Evolutionary conservation across 2,888 invertebrate species (phyloP).

Genomic region (Tetrapedia diversipes): DNA sequence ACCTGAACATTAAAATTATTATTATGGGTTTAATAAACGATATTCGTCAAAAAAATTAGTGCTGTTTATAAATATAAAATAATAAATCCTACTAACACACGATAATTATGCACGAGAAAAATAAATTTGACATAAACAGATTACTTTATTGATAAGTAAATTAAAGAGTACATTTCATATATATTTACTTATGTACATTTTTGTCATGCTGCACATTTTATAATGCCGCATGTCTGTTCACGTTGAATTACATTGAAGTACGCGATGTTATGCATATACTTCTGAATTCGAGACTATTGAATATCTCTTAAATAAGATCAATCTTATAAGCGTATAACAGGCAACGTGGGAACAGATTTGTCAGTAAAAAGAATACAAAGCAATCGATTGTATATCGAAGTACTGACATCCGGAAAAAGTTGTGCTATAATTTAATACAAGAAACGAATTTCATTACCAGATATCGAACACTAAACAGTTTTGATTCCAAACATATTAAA

Average conservation of each 20-base stretch:
- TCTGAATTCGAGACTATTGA: conserved; percentile 24
- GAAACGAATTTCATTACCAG: conserved; percentile 1
- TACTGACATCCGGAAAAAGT: conserved; percentile 22
- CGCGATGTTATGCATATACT: conserved; percentile 44
- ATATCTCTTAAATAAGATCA: conserved; percentile 38
- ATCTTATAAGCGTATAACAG: conserved; percentile 29
- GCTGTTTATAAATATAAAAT: conserved; percentile 15
- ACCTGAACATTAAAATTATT: conserved; percentile 72
- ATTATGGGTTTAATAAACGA: conserved; percentile 78
- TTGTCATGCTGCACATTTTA: conserved; percentile 59
- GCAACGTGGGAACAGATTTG: conserved; percentile 45
- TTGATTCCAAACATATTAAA: conserved; percentile 2
- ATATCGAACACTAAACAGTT: neutral
- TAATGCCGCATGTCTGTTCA: conserved; percentile 48
- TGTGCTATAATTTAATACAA: neutral
- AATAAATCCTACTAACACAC: neutral
- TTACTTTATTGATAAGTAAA: no score
- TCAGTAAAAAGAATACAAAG: neutral
- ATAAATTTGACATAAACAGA: neutral
- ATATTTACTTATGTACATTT: conserved; percentile 73
- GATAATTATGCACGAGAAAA: neutral
- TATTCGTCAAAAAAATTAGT: conserved; percentile 67
- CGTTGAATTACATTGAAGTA: conserved; percentile 55
- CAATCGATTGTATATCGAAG: conserved; percentile 1
- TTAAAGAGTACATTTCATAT: no score